These are phyloP conservation scores for Tigriopus californicus DNA, from an alignment of 2,888 invertebrate species.

Conservation along the genomic window DNA sequence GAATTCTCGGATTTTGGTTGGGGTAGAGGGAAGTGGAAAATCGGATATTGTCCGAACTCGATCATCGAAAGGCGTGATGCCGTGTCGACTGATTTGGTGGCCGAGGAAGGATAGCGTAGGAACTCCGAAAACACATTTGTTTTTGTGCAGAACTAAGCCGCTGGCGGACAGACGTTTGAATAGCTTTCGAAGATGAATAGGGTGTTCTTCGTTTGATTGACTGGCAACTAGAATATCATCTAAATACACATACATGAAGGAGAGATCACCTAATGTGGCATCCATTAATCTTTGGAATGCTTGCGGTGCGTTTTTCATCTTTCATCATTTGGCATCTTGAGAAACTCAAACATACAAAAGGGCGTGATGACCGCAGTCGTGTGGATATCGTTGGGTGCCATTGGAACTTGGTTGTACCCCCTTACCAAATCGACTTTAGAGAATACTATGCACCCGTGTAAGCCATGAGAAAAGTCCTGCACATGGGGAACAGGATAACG, in stretches of 20 bases:
- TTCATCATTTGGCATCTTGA: no score
- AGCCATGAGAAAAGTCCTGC: no score
- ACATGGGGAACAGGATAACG: no score
- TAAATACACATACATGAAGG: constrained; percentile 24
- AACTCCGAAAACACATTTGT: neutral
- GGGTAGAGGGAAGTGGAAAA: constrained; percentile 16
- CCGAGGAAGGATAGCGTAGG: constrained; percentile 14
- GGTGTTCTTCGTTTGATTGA: neutral
- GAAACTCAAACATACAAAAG: no score
- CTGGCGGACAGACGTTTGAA: neutral
- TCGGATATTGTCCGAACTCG: constrained; percentile 15
- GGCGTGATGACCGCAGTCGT: no score
- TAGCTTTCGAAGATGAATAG: neutral
- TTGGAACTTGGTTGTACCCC: no score
- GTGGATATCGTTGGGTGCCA: no score
- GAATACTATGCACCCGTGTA: no score
- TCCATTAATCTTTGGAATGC: no score
- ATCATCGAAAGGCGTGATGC: constrained; percentile 8
- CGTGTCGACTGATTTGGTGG: constrained; percentile 11
- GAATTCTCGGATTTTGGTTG: constrained; percentile 11
- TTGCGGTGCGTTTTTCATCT: no score
- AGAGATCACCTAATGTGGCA: constrained; percentile 19
- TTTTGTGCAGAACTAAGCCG: neutral
- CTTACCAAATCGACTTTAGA: no score
- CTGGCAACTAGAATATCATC: constrained; percentile 24